Conservation (phyloP, 92 coral and sea anemone genomes). For the Epizoanthus stellaris region DNA sequence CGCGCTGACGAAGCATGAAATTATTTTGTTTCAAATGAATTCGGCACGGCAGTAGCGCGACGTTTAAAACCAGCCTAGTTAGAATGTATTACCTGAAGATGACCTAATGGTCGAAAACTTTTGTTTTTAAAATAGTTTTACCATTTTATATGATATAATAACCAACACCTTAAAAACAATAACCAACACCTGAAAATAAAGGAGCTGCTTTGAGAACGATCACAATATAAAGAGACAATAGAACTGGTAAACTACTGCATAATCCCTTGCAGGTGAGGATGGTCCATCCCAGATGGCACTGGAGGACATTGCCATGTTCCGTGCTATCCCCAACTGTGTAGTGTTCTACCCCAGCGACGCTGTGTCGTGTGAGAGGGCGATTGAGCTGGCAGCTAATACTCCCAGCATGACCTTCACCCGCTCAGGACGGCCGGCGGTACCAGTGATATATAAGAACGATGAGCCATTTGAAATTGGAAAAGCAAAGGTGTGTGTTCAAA, state of each 20-base stretch:
- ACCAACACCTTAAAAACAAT: too few relatives aligned
- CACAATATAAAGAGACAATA: background rate
- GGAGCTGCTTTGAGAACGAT: too few relatives aligned
- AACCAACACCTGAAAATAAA: too few relatives aligned
- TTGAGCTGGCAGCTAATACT: conserved; percentile 91
- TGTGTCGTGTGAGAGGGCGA: conserved; percentile 93
- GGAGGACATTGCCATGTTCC: conserved; percentile 97
- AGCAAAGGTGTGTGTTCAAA: conserved; percentile 76
- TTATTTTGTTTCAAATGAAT: too few relatives aligned
- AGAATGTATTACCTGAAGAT: too few relatives aligned
- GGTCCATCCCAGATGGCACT: conserved; percentile 99
- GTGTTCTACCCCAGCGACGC: conserved; percentile 99
- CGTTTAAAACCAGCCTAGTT: too few relatives aligned
- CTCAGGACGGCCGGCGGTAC: conserved; percentile 82
- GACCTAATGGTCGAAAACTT: too few relatives aligned
- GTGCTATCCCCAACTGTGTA: conserved; percentile 85
- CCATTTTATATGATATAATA: too few relatives aligned
- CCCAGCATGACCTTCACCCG: conserved; percentile 88
- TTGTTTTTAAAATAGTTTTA: too few relatives aligned
- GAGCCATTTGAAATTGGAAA: conserved; percentile 92
- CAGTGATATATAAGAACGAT: conserved; percentile 80
- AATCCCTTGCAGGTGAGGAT: conserved; percentile 79
- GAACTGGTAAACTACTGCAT: background rate
- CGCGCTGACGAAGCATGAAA: too few relatives aligned
- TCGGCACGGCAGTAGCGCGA: too few relatives aligned